These are phyloP conservation scores for Orchesella cincta DNA, from an alignment of 1,140 invertebrate species.

Conservation along the genomic window DNA sequence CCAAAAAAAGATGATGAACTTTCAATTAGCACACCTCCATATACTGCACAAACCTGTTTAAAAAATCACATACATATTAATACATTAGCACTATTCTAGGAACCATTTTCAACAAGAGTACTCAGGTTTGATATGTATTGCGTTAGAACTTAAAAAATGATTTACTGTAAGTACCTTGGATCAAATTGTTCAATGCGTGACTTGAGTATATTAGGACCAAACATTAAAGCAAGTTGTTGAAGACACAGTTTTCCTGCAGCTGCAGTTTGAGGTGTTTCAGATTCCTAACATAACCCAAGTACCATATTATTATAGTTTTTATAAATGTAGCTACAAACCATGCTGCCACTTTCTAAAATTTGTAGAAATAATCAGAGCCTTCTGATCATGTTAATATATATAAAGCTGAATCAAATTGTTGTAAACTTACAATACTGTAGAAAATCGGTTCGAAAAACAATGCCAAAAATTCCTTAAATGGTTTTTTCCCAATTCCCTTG, in stretches of 20 bases:
- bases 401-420: constrained; percentile 6
- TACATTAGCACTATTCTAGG: too few species aligned
- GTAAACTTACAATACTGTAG: constrained; percentile 59
- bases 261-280: constrained; percentile 62
- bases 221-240: constrained; percentile 57
- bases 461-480: constrained; percentile 61
- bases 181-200: constrained; percentile 61
- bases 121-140: background rate
- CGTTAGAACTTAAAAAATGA: background rate
- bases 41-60: constrained; percentile 17
- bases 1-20: background rate
- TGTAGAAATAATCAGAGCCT: too few species aligned
- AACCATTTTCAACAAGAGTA: background rate
- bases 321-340: too few species aligned
- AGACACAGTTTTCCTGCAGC: constrained; percentile 61
- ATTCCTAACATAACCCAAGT: too few species aligned
- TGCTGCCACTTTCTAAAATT: too few species aligned
- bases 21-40: constrained; percentile 6
- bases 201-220: constrained; percentile 61
- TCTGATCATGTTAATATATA: background rate
- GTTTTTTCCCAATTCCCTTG: constrained; percentile 60
- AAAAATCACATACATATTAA: background rate
- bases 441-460: constrained; percentile 62
- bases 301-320: too few species aligned
- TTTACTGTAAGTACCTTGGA: constrained; percentile 56